These are phyloP conservation scores for Colletes collaris DNA, from an alignment of 2,888 invertebrate species.

Conservation along the genomic window DNA sequence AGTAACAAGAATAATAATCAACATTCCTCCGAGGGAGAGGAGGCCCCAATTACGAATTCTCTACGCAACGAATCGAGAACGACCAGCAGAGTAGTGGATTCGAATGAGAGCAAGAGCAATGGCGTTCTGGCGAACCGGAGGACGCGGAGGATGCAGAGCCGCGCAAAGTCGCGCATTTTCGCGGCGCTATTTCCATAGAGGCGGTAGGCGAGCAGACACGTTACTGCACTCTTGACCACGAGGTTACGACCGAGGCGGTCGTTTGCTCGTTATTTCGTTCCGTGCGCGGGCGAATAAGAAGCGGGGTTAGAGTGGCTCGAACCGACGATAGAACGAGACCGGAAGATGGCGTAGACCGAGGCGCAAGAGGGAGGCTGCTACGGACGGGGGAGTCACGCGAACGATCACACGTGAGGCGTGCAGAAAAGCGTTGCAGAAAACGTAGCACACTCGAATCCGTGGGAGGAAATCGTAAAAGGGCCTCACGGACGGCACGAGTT, in stretches of 20 bases:
- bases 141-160: neutral
- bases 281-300: constrained; percentile 60
- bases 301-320: constrained; percentile 35
- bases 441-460: constrained; percentile 54
- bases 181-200: constrained; percentile 57
- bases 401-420: constrained; percentile 69
- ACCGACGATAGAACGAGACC: constrained; percentile 18
- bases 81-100: no score
- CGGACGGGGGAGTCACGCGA: constrained; percentile 63
- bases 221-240: constrained; percentile 68
- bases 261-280: constrained; percentile 70
- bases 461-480: constrained; percentile 68
- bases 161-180: constrained; percentile 50
- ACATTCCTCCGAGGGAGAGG: no score
- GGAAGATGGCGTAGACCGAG: neutral
- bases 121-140: neutral
- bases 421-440: constrained; percentile 66
- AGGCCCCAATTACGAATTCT: no score
- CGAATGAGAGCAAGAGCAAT: constrained; percentile 7
- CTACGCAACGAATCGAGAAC: no score
- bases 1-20: no score
- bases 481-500: constrained; percentile 61
- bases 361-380: constrained; percentile 21
- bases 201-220: constrained; percentile 57
- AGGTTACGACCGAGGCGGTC: constrained; percentile 62